phyloP scores from a whole-genome alignment of 2,797 vertebrate species.

The Varecia variegata region DNA sequence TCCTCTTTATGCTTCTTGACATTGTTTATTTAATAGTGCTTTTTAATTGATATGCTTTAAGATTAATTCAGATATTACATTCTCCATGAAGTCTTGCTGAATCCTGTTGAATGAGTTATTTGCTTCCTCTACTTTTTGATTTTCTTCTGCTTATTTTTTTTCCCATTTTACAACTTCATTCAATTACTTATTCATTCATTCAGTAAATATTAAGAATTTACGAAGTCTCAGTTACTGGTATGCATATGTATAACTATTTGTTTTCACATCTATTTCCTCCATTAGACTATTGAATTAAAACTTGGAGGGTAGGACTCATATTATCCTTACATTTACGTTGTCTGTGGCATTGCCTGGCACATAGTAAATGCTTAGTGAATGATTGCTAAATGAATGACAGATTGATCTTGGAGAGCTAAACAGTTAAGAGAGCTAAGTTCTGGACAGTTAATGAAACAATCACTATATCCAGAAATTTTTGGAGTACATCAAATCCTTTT shows the following conservation, averaged over 20 bases:
- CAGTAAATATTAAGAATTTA: neutral
- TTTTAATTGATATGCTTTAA: neutral
- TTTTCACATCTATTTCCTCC: neutral
- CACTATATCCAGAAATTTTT: neutral
- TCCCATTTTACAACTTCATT: neutral
- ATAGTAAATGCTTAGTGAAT: neutral
- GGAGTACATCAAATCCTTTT: neutral
- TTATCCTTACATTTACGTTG: neutral
- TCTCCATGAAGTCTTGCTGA: neutral
- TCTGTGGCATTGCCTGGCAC: neutral
- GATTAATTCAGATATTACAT: neutral
- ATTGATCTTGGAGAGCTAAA: neutral
- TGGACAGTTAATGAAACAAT: neutral
- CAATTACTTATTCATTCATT: neutral
- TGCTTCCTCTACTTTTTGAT: neutral
- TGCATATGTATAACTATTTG: neutral
- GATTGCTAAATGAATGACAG: neutral
- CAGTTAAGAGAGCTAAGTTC: neutral
- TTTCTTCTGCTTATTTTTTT: neutral
- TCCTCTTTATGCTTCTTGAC: neutral
- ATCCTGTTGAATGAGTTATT: neutral
- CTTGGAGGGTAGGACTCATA: neutral
- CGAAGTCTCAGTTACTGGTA: neutral
- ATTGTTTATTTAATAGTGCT: neutral
- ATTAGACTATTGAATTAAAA: neutral